phyloP scores from a whole-genome alignment of 2,797 vertebrate genomes.

The Poeciliopsis presidionis region DNA sequence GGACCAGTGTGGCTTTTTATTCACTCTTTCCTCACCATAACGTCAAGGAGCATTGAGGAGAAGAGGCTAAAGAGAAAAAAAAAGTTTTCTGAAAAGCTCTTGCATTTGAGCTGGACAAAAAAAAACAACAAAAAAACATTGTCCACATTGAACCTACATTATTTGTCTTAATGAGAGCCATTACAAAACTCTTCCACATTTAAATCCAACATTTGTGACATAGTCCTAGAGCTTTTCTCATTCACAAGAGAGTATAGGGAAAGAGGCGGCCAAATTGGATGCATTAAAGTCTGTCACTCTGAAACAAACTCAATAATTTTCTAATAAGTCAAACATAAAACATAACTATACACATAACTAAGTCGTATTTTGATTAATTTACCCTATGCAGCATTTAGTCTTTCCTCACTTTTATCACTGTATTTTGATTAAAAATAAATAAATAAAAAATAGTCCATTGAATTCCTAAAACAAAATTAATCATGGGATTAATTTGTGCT shows the following conservation, averaged over 20 bases:
- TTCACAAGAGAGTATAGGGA: not conserved
- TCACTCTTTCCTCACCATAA: constrained; percentile 58
- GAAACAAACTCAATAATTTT: not conserved
- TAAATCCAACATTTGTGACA: not conserved
- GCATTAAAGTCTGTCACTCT: not conserved
- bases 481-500: not conserved
- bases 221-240: not conserved
- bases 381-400: not conserved
- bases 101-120: not conserved
- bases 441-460: not conserved
- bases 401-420: not conserved
- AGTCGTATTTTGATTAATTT: no score
- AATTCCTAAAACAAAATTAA: not conserved
- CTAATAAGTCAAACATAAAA: not conserved
- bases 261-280: not conserved
- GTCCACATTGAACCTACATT: not conserved
- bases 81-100: not conserved
- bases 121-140: not conserved
- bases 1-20: constrained; percentile 48
- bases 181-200: not conserved
- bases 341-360: not conserved
- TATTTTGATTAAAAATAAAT: not conserved
- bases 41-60: constrained; percentile 27
- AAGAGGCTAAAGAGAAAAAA: constrained; percentile 21
- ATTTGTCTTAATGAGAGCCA: not conserved